Base-by-base conservation (phyloP, 2,797 vertebrate genomes). In the Lateolabrax maculatus region DNA sequence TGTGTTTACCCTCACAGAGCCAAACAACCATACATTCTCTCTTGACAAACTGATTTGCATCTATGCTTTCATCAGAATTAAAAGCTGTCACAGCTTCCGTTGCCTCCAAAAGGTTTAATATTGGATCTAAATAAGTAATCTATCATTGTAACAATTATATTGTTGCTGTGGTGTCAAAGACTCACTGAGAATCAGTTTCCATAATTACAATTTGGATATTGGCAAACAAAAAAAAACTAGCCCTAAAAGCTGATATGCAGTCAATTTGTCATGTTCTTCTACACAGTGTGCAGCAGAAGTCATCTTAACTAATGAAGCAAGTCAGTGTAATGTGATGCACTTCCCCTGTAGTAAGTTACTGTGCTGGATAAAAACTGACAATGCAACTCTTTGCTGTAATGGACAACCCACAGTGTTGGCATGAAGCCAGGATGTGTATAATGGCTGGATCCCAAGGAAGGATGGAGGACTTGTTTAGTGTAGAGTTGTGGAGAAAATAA, bases 241-340 rank as follows among this genome's bases (percentile, higher is more conserved):
- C 51, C 51, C 29, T 79, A 51, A 80, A 69, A 77, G 61, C 37
- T 56, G 70, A 10, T 37, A 37, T 29, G 73, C 49, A 53, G 60
- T 74, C 82, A 61, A 37, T 80, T 58, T 71, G 61, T 89, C 68
- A 64, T 67, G 83, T 69, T 51, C 39, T 58, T 70, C 21, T 43
- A 25, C 57, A 69, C 66, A 48, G 25, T 51, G 44, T 66, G 43
- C 74, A 77, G 29, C 39, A n/a, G 77, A 84, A 79, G 43, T 84
- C 75, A 74, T 84, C 58, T 79, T 49, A 85, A 72, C 84, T 82
- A 82, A 87, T 83, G 81, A 89, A 73, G 86, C 71, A 63, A 79
- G 84, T 84, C 81, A 49, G 46, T 85, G 83, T 86, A 87, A 91
- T 83, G 84, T 65, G 84, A 89, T 80, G 79, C 77, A 80, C 75